Conservation (phyloP, 2,113 vertebrate species). For the Calidris pygmaea region DNA sequence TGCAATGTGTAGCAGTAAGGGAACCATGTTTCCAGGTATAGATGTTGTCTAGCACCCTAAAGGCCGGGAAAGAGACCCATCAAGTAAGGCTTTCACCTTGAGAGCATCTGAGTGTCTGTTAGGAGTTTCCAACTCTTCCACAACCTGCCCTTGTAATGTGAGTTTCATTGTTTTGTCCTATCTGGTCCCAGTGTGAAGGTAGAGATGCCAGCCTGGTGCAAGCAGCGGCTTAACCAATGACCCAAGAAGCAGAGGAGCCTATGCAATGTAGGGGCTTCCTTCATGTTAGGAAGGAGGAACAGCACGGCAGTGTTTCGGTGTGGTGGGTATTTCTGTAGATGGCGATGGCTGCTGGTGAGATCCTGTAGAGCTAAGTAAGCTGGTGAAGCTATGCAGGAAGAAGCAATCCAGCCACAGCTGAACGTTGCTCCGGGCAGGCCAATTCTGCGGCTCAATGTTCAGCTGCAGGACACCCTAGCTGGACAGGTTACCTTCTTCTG, state of each 20-base stretch:
- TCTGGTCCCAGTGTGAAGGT: neutral
- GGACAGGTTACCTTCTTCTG: neutral
- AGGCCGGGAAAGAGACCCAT: neutral
- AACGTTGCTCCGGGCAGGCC: rapidly evolving
- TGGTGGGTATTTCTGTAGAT: neutral
- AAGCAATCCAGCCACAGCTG: neutral
- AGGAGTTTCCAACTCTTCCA: neutral
- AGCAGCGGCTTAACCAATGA: neutral
- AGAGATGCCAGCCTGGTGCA: neutral
- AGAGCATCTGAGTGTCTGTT: neutral
- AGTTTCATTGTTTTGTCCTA: neutral
- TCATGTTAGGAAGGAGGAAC: neutral
- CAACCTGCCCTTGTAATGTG: rapidly evolving
- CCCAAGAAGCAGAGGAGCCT: neutral
- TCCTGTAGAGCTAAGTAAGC: neutral
- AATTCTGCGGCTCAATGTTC: neutral
- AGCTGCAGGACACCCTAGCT: neutral
- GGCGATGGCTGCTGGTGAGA: neutral
- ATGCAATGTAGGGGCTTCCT: neutral
- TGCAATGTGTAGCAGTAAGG: neutral
- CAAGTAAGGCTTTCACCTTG: neutral
- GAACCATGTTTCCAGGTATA: neutral
- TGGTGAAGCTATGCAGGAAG: neutral
- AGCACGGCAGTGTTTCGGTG: neutral
- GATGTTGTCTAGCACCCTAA: neutral